A percentile compares a stretch with the other conserved stretches of the same genome.
Evolutionary conservation across 1,140 invertebrate species (phyloP).

Genomic region (Palaemon carinicauda): DNA sequence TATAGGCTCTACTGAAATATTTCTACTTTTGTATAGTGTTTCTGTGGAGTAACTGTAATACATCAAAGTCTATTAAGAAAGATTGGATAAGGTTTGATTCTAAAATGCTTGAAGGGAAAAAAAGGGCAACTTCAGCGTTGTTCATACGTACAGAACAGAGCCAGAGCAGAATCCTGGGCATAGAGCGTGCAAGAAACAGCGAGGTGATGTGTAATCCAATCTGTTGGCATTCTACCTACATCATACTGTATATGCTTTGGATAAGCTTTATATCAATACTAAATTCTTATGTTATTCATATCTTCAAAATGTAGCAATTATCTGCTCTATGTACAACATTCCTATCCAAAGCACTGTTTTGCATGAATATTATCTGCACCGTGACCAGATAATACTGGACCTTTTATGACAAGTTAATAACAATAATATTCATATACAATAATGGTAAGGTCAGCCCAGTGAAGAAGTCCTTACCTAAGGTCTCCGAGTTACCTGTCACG

Average conservation of each 20-base stretch:
- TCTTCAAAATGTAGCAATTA: too few relatives aligned
- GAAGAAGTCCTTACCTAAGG: background rate
- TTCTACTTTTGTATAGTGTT: slow-evolving; percentile 6
- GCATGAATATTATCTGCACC: slow-evolving; percentile 27
- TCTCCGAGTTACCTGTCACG: slow-evolving; percentile 28
- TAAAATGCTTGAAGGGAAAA: slow-evolving; percentile 48
- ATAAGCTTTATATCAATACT: background rate
- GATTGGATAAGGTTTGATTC: background rate
- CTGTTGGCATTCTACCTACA: slow-evolving; percentile 49
- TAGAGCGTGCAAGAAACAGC: slow-evolving; percentile 58
- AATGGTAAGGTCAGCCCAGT: background rate
- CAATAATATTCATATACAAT: background rate
- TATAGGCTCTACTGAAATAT: slow-evolving; percentile 5
- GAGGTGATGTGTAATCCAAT: slow-evolving; percentile 51
- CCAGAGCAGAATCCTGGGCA: slow-evolving; percentile 57
- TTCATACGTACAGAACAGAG: slow-evolving; percentile 58
- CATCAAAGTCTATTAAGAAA: slow-evolving; percentile 21
- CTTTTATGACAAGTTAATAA: background rate
- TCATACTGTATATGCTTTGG: slow-evolving; percentile 51
- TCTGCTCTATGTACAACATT: background rate
- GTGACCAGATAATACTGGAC: slow-evolving; percentile 19
- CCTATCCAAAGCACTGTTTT: slow-evolving; percentile 49
- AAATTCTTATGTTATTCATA: too few relatives aligned
- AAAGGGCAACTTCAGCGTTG: slow-evolving; percentile 51
- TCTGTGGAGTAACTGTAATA: slow-evolving; percentile 5